Base-by-base conservation (phyloP, 2,888 invertebrate genomes). In the Pollenia labialis region DNA sequence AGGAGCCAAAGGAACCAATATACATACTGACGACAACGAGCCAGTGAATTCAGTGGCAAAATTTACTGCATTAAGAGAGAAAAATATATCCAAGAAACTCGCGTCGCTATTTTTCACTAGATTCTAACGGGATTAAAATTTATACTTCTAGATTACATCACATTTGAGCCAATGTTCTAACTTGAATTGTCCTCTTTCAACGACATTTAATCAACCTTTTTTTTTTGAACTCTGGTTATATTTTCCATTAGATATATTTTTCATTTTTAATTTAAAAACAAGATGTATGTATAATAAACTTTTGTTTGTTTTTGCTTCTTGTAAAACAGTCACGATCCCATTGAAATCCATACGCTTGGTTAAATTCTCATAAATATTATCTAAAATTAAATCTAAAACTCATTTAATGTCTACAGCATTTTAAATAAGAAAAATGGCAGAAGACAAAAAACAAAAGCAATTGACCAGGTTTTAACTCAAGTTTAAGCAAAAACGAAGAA, bases 311-410 rank as follows among this genome's bases (percentile, higher is more conserved):
- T 76, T 52, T 72, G 1, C 40, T 66, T 66, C 68, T 81, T 68
- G 66, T 62, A 83, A 76, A 76, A 74, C 76, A 83, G 72, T 87
- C 81, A 83, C 83, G 86, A 86, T 76, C 83, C 81, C 83, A 81
- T 83, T 77, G 83, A 87, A 87, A 77, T 66, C 71, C 76, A 76
- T 81, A 66, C 83, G 72, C 83, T 87, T 76, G 80, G 86, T 84
- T 87, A 77, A 87, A 81, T 83, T 87, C 88, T 84, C 88, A 85
- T 87, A 88, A 88, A 79, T 87, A 68, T 68, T 85, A 88, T 88
- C 87, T 88, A 69, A 88, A 88, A 88, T 88, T 88, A 88, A 87
- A 88, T 88, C 88, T 88, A 66, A 80, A 88, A 88, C 77, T 87
- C 84, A 87, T 88, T 88, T 84, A 81, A 81, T 87, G 86, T 87